phyloP scores from a whole-genome alignment of 1,140 invertebrate species.

The Psilanteris sp. region DNA sequence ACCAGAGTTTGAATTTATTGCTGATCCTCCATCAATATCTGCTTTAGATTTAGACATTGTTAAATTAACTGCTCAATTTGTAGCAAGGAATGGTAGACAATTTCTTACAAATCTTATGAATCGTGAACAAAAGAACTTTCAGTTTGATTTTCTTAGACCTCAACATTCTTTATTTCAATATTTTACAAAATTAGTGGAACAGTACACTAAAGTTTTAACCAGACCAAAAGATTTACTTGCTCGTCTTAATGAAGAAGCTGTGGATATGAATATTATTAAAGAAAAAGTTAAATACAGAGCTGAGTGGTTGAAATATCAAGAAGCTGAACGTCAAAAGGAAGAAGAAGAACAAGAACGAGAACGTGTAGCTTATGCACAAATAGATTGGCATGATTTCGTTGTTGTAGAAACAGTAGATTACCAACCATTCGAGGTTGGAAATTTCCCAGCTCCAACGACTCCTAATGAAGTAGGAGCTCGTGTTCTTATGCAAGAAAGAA shows the following conservation, averaged over 20 bases:
- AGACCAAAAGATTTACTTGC: slow-evolving; percentile 94
- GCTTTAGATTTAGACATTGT: slow-evolving; percentile 99
- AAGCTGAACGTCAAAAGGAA: slow-evolving; percentile 93
- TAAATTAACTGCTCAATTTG: slow-evolving; percentile 98
- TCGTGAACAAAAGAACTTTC: slow-evolving; percentile 97
- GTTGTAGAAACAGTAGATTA: slow-evolving; percentile 99
- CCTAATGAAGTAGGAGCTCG: slow-evolving; percentile 97
- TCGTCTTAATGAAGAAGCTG: slow-evolving; percentile 89
- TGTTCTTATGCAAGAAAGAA: slow-evolving; percentile 90
- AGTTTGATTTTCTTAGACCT: slow-evolving; percentile 99
- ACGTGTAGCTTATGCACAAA: slow-evolving; percentile 97
- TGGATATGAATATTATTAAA: slow-evolving; percentile 87
- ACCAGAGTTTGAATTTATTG: slow-evolving; percentile 97
- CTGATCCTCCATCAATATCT: slow-evolving; percentile 99
- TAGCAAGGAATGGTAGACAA: slow-evolving; percentile 97
- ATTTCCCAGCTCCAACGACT: slow-evolving; percentile 97
- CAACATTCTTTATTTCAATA: slow-evolving; percentile 99
- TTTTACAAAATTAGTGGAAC: slow-evolving; percentile 98
- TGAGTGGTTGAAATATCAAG: slow-evolving; percentile 97
- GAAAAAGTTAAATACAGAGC: slow-evolving; percentile 96
- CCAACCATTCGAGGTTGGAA: slow-evolving; percentile 96
- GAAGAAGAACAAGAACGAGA: slow-evolving; percentile 97
- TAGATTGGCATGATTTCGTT: slow-evolving; percentile 99
- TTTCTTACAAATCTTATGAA: slow-evolving; percentile 99
- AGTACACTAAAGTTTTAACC: slow-evolving; percentile 96